Conservation (phyloP, 1,140 invertebrate genomes). For the Drosophila ambigua region DNA sequence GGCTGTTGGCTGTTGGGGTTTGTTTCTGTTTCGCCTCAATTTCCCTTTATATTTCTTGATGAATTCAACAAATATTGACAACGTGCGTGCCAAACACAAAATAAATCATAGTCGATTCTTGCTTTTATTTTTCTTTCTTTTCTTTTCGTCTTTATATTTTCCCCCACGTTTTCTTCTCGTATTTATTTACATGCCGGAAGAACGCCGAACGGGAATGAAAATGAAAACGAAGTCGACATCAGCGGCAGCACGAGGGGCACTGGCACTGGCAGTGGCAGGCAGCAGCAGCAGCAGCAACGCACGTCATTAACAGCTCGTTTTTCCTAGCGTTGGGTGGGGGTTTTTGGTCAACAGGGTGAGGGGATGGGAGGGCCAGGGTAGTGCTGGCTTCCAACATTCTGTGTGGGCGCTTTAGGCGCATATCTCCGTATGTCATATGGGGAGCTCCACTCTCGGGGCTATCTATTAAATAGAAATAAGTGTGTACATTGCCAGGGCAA, state of each 20-base stretch:
- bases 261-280: not conserved
- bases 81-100: slow-evolving; percentile 77
- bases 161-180: slow-evolving; percentile 47
- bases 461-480: slow-evolving; percentile 56
- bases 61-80: slow-evolving; percentile 81
- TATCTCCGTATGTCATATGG: slow-evolving; percentile 55
- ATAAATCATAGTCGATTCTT: slow-evolving; percentile 78
- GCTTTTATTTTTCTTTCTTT: slow-evolving; percentile 63
- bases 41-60: slow-evolving; percentile 62
- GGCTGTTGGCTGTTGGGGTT: slow-evolving; percentile 17
- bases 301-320: slow-evolving; percentile 74
- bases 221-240: slow-evolving; percentile 23
- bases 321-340: slow-evolving; percentile 2
- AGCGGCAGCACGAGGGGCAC: not conserved
- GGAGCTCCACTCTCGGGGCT: slow-evolving; percentile 36
- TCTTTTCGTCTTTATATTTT: slow-evolving; percentile 52
- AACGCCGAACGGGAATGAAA: slow-evolving; percentile 56
- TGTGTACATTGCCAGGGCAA: slow-evolving; percentile 57
- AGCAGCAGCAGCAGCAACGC: slow-evolving; percentile 49
- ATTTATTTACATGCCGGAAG: slow-evolving; percentile 82
- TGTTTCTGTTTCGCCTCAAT: slow-evolving; percentile 43
- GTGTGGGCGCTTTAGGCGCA: slow-evolving; percentile 36
- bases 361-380: slow-evolving; percentile 12
- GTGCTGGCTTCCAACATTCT: slow-evolving; percentile 17
- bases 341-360: not conserved